Evolutionary conservation across 2,797 vertebrate genomes (phyloP).

Genomic region (Danio albolineatus): DNA sequence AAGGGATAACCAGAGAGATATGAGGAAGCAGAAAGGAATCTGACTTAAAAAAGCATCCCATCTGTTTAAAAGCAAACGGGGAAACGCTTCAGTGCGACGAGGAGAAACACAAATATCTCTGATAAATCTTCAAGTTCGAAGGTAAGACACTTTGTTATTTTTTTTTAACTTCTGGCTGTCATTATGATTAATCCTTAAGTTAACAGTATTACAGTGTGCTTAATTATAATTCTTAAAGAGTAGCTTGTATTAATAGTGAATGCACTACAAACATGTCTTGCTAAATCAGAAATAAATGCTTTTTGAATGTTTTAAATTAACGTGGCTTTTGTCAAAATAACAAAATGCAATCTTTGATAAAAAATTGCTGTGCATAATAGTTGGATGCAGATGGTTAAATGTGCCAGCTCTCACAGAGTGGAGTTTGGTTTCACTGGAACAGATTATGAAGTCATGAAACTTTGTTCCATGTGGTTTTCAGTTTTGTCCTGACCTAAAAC

Average conservation of each 20-base stretch:
- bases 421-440: constrained; percentile 55
- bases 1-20: constrained; percentile 67
- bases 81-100: not conserved
- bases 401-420: constrained; percentile 46
- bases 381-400: constrained; percentile 55
- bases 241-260: not conserved
- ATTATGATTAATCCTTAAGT: not conserved
- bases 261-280: not conserved
- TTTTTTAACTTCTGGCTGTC: not conserved
- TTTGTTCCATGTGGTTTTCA: constrained; percentile 16
- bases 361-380: constrained; percentile 49
- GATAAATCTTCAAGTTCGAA: not conserved
- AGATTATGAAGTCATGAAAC: constrained; percentile 33
- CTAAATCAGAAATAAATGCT: not conserved
- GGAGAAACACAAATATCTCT: not conserved
- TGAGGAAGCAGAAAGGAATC: constrained; percentile 57
- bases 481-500: not conserved
- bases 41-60: not conserved
- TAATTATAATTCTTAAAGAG: not conserved
- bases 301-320: constrained; percentile 11
- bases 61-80: constrained; percentile 8
- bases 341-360: constrained; percentile 23
- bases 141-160: constrained; percentile 42
- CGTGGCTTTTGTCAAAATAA: constrained; percentile 1
- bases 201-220: not conserved